phyloP scores from a whole-genome alignment of 1,140 invertebrate species.

The Sinonovacula constricta region DNA sequence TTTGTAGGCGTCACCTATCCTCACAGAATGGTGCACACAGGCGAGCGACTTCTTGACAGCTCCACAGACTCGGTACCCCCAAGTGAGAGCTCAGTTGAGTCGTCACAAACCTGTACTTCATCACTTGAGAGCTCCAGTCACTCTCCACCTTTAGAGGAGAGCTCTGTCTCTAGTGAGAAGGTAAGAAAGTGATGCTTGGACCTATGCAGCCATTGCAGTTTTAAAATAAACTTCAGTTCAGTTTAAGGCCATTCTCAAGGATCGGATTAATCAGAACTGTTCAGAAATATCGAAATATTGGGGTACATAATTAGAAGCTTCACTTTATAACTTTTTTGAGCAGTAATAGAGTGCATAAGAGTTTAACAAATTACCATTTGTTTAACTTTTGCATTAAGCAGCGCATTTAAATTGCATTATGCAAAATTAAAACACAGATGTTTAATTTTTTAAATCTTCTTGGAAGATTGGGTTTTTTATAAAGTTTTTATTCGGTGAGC shows the following conservation, averaged over 20 bases:
- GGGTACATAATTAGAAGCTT: background rate
- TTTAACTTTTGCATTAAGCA: no score
- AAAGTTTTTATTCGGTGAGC: no score
- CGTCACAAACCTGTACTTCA: constrained; percentile 46
- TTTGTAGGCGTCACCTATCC: background rate
- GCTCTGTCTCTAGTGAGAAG: constrained; percentile 34
- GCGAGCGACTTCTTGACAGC: constrained; percentile 37
- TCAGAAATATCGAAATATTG: background rate
- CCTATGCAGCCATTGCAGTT: no score
- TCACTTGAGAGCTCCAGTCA: constrained; percentile 51
- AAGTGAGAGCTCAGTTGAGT: constrained; percentile 51
- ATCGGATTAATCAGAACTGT: background rate
- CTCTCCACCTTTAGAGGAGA: constrained; percentile 42
- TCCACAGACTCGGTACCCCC: constrained; percentile 45
- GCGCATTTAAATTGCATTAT: no score
- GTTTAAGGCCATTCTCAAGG: no score
- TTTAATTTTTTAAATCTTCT: no score
- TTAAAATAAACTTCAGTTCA: no score
- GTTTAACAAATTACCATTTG: background rate
- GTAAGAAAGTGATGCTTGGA: constrained; percentile 19
- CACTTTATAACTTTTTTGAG: background rate
- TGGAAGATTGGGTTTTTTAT: no score
- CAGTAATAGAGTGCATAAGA: background rate
- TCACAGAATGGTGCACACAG: constrained; percentile 15
- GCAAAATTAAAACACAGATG: no score